These are phyloP conservation scores for Gastrophysa polygoni DNA, from an alignment of 2,888 invertebrate genomes.

Conservation along the genomic window DNA sequence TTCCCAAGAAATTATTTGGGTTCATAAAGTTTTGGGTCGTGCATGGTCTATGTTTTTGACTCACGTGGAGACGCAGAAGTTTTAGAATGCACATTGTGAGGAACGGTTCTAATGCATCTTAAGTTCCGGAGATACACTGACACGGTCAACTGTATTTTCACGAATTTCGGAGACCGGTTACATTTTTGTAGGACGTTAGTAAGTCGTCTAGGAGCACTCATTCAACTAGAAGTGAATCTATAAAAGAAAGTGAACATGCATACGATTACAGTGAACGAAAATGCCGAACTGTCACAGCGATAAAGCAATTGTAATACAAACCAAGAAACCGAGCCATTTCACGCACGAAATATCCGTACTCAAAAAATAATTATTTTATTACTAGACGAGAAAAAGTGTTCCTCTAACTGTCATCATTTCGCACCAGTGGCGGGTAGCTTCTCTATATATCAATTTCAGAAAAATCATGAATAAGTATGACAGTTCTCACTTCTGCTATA, in stretches of 20 bases:
- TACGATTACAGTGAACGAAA: slow-evolving; percentile 26
- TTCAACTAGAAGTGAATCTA: slow-evolving; percentile 1
- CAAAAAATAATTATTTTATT: slow-evolving; percentile 35
- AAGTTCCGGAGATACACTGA: background rate
- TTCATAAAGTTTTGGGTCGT: slow-evolving; percentile 49
- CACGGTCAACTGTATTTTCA: background rate
- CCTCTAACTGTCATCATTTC: slow-evolving; percentile 19
- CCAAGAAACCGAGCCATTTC: slow-evolving; percentile 36
- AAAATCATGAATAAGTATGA: no score
- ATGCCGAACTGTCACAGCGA: slow-evolving; percentile 33
- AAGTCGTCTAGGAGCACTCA: no score
- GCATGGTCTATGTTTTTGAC: slow-evolving; percentile 48
- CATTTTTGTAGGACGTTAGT: slow-evolving; percentile 9
- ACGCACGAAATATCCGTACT: slow-evolving; percentile 39
- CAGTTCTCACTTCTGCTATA: no score
- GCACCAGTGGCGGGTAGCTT: slow-evolving; percentile 18
- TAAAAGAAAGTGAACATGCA: slow-evolving; percentile 25
- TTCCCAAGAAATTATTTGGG: slow-evolving; percentile 7
- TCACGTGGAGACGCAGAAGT: slow-evolving; percentile 63
- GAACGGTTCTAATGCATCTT: background rate
- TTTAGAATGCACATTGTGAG: slow-evolving; percentile 64
- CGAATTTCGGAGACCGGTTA: background rate
- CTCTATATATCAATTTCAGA: background rate
- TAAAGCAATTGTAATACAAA: slow-evolving; percentile 34
- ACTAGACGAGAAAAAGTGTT: slow-evolving; percentile 23